These are phyloP conservation scores for Anodontia alba DNA, from an alignment of 2,888 invertebrate genomes.

Conservation along the genomic window DNA sequence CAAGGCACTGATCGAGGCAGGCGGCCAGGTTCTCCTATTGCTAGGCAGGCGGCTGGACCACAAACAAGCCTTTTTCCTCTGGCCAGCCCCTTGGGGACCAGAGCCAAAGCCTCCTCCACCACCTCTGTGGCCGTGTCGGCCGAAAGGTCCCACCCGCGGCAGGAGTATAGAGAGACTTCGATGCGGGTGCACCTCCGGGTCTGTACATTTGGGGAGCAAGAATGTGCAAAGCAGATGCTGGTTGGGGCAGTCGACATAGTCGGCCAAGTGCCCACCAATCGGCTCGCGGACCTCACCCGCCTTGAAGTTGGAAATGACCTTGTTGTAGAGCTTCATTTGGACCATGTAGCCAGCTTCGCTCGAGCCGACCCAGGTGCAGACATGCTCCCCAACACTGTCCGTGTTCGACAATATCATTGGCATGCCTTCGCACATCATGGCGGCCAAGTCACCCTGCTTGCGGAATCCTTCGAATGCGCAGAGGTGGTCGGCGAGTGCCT, in stretches of 20 bases:
- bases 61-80: no score
- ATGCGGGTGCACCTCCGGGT: neutral
- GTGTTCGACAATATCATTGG: slow-evolving; percentile 14
- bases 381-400: no score
- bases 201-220: slow-evolving; percentile 19
- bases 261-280: slow-evolving; percentile 13
- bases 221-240: slow-evolving; percentile 14
- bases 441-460: slow-evolving; percentile 8
- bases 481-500: neutral
- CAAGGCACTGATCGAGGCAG: slow-evolving; percentile 20
- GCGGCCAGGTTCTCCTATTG: slow-evolving; percentile 15
- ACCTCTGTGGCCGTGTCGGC: neutral
- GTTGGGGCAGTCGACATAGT: slow-evolving; percentile 27
- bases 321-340: slow-evolving; percentile 12
- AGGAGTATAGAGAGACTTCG: slow-evolving; percentile 3
- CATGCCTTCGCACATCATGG: neutral
- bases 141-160: neutral
- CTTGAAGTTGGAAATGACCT: slow-evolving; percentile 5
- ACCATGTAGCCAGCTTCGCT: slow-evolving; percentile 6
- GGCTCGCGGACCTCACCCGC: neutral
- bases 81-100: slow-evolving; percentile 4
- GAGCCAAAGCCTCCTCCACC: slow-evolving; percentile 12
- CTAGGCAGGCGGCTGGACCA: neutral
- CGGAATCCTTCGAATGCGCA: neutral
- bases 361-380: slow-evolving; percentile 8